phyloP scores from a whole-genome alignment of 2,797 vertebrate genomes.

The Clarias fuscus region DNA sequence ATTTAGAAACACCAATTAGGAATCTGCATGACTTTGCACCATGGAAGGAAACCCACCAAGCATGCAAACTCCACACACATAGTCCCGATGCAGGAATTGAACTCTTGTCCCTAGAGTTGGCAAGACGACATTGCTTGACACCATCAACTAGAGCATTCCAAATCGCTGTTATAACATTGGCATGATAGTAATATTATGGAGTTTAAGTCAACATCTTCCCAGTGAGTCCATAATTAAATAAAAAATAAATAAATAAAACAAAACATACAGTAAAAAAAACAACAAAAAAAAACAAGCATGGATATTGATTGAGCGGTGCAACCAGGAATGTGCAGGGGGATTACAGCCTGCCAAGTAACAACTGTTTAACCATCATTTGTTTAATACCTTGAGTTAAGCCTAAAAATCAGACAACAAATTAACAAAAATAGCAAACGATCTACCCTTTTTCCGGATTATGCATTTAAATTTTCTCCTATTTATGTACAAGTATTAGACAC shows the following conservation, averaged over 20 bases:
- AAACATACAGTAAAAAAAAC: too few species aligned
- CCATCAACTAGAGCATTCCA: too few species aligned
- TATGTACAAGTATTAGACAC: not conserved
- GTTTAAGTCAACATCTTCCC: too few species aligned
- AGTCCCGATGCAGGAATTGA: too few species aligned
- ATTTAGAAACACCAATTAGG: too few species aligned
- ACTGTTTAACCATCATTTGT: not conserved
- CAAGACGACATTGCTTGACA: too few species aligned
- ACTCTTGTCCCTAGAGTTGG: too few species aligned
- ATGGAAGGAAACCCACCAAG: too few species aligned
- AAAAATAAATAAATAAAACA: too few species aligned
- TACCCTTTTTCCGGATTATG: not conserved
- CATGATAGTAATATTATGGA: not conserved
- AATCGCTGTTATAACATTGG: not conserved
- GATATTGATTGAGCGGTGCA: not conserved
- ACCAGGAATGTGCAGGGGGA: not conserved
- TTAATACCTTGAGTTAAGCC: not conserved
- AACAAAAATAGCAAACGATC: not conserved
- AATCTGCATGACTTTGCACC: too few species aligned
- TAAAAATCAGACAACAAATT: not conserved
- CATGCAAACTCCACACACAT: too few species aligned
- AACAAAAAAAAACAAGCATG: not conserved
- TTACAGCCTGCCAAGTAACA: not conserved
- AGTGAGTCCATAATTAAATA: too few species aligned
- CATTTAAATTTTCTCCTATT: not conserved